A percentile compares a stretch with the other conserved stretches of the same genome.
Evolutionary conservation across 2,888 invertebrate genomes (phyloP).

Genomic region (Apoda limacodes): DNA sequence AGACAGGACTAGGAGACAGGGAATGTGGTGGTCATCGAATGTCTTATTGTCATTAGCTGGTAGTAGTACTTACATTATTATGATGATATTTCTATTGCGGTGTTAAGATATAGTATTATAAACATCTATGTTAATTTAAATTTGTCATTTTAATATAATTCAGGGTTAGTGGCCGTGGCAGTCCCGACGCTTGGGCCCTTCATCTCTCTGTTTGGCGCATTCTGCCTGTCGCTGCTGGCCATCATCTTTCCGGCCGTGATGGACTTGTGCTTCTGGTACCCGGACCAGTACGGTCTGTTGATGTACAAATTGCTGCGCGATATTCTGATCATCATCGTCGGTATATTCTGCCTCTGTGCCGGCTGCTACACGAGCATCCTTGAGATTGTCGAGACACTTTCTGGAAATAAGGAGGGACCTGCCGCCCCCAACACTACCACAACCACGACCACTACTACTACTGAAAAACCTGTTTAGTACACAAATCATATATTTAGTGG

Average conservation of each 20-base stretch:
- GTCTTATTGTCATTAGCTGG: too few species aligned
- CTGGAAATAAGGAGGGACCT: too few species aligned
- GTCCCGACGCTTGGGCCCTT: conserved; percentile 85
- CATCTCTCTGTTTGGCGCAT: conserved; percentile 84
- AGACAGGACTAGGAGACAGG: too few species aligned
- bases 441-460: not conserved
- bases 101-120: too few species aligned
- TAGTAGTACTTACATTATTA: too few species aligned
- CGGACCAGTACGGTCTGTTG: conserved; percentile 27
- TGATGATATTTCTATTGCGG: too few species aligned
- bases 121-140: too few species aligned
- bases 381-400: conserved; percentile 26
- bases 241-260: conserved; percentile 82
- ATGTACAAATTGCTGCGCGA: conserved; percentile 29
- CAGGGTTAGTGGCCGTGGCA: conserved; percentile 60
- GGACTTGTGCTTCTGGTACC: conserved; percentile 47
- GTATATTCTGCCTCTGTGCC: conserved; percentile 26
- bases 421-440: not conserved
- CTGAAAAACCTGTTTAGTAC: too few species aligned
- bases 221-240: conserved; percentile 86
- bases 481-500: too few species aligned
- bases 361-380: conserved; percentile 36
- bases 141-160: too few species aligned
- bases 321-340: conserved; percentile 26
- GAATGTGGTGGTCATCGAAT: too few species aligned